Percentiles rank a stretch among this genome's conserved stretches.
Evolutionary conservation across 2,888 invertebrate species (phyloP).

Genomic region (Polylopha cassiicola): DNA sequence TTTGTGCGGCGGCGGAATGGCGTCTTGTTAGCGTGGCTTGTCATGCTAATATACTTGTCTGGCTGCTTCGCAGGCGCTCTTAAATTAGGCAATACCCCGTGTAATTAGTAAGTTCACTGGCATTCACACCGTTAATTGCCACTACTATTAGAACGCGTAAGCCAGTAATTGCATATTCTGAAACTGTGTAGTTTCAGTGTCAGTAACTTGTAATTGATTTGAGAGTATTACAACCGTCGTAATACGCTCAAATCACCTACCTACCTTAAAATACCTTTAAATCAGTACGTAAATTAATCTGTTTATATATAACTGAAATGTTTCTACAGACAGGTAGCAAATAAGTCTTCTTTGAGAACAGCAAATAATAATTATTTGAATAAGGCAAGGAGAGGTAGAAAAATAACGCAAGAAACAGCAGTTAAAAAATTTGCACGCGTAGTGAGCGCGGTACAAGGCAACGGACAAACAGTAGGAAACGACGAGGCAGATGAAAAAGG

Average conservation of each 20-base stretch:
- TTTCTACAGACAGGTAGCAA: constrained; percentile 23
- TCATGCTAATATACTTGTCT: constrained; percentile 49
- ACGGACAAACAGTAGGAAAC: constrained; percentile 56
- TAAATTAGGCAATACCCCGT: constrained; percentile 25
- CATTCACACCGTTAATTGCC: constrained; percentile 38
- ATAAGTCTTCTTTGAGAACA: constrained; percentile 35
- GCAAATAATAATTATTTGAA: constrained; percentile 45
- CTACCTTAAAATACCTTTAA: constrained; percentile 15
- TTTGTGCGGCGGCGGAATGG: constrained; percentile 32
- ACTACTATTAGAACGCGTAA: constrained; percentile 28
- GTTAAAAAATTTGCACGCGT: constrained; percentile 70
- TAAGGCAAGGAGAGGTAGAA: constrained; percentile 40
- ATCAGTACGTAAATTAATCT: constrained; percentile 17
- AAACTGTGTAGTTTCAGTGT: constrained; percentile 29
- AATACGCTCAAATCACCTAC: too few relatives aligned
- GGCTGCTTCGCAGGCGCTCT: constrained; percentile 27
- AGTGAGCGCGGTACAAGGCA: constrained; percentile 52
- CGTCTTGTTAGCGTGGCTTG: constrained; percentile 50
- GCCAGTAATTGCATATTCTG: constrained; percentile 33
- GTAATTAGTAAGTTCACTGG: constrained; percentile 37
- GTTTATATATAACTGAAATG: constrained; percentile 13
- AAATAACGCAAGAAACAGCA: constrained; percentile 43
- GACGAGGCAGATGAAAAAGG: constrained; percentile 67
- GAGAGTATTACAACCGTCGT: too few relatives aligned
- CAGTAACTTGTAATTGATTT: constrained; percentile 22